A percentile compares a stretch with the other conserved stretches of the same genome.
These are phyloP conservation scores for Marisa cornuarietis DNA, from an alignment of 1,140 invertebrate species.

Conservation along the genomic window DNA sequence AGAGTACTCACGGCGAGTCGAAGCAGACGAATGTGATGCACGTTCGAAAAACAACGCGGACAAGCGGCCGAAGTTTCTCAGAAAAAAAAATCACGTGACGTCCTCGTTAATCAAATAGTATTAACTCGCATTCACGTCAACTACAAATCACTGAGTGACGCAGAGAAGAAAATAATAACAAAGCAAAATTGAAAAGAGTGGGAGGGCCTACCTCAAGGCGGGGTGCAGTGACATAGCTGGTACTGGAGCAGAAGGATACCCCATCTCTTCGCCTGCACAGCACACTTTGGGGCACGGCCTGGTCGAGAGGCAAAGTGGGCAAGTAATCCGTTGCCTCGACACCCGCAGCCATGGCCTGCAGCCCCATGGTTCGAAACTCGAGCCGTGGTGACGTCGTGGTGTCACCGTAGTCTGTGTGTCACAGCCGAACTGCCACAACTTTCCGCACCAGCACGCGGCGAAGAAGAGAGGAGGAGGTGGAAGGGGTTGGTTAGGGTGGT, in stretches of 20 bases:
- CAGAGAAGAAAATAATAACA: too few species aligned
- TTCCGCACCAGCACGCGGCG: neutral
- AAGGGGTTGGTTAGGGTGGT: neutral
- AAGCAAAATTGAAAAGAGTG: too few species aligned
- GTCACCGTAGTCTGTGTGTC: too few species aligned
- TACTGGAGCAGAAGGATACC: conserved; percentile 17
- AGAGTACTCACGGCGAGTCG: too few species aligned
- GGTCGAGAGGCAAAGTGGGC: conserved; percentile 18
- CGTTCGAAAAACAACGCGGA: too few species aligned
- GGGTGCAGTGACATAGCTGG: conserved; percentile 12
- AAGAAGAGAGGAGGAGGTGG: neutral
- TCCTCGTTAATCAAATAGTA: too few species aligned
- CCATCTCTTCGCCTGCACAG: conserved; percentile 16
- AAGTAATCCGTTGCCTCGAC: conserved; percentile 12
- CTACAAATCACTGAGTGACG: too few species aligned
- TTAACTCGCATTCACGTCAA: too few species aligned
- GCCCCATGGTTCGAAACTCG: conserved; percentile 16
- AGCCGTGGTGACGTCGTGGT: conserved; percentile 13
- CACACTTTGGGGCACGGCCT: conserved; percentile 15
- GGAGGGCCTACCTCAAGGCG: conserved; percentile 14
- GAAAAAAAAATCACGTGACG: too few species aligned
- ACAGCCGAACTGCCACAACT: too few species aligned
- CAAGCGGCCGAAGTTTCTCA: too few species aligned
- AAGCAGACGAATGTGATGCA: too few species aligned
- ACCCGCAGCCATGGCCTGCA: conserved; percentile 19